Base-by-base conservation (phyloP, 2,797 vertebrate species). In the Melanogrammus aeglefinus region DNA sequence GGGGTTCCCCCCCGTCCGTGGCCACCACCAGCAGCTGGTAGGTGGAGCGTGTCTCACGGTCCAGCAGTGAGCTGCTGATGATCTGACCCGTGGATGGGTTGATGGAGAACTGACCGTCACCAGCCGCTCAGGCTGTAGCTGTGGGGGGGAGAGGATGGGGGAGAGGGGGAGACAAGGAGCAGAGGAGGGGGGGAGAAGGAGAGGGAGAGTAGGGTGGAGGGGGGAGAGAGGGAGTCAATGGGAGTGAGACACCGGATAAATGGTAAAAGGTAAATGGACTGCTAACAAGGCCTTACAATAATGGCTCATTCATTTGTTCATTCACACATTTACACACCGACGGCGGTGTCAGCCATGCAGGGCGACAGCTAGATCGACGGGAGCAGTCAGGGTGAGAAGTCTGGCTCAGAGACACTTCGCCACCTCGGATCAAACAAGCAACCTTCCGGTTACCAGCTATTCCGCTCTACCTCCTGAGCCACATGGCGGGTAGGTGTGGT, bases 1-100 rank as follows among this genome's bases (percentile, higher is more conserved):
- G 87, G 0, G 96, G 96, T 72, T 92, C 92, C 14, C 97, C 98
- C 2, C 96, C 90, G 0, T 99, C 98, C 0, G 95, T 96, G 0
- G 96, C 96, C 82, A 97, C 95, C 51, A 99, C 96, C 74, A 98
- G 90, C 88, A 99, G 93, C 72, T 97, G 97, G 85, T 99, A 99
- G 91, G 94, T 96, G 82, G 95, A 94, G 73, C 93, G 92, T 0
- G 88, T 87, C 81, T 99, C 98, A 39, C 98, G 92, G 88, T 99
- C 97, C 0, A 99, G 91, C 81, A 97, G 88, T 0, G 97, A 96
- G 21, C 96, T 99, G 86, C 96, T 99, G 91, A 99, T 99, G 88
- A 99, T 96, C 86, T 98, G 97, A 24, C 98, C 98, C 0, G 98
- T 99, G 1, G 98, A 96, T 0, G 98, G 98, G 92, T 99, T 99